Conservation (phyloP, 2,797 vertebrate species). For the Chelonia mydas region DNA sequence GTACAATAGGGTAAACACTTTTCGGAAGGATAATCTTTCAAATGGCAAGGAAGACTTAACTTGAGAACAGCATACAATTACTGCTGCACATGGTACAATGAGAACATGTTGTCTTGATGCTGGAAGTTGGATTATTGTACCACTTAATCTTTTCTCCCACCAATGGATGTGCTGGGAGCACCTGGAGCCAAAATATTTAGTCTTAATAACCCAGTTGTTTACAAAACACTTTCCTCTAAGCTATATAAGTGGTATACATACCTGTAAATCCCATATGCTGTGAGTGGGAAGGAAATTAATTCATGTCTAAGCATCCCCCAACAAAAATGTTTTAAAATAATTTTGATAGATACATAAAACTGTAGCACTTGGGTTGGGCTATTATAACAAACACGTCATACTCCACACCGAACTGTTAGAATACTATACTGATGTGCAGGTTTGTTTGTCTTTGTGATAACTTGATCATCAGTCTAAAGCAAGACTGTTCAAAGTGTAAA, state of each 20-base stretch:
- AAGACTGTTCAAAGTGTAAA: constrained; percentile 62
- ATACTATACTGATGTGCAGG: constrained; percentile 18
- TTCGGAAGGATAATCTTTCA: background rate
- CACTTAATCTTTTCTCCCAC: background rate
- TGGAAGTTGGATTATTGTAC: background rate
- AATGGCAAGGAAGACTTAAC: background rate
- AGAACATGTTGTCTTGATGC: background rate
- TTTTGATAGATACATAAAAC: background rate
- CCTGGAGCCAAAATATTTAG: background rate
- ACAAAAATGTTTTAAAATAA: background rate
- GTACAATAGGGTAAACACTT: background rate
- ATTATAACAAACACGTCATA: background rate
- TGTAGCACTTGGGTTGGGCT: background rate
- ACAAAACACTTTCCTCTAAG: background rate
- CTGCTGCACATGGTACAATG: background rate
- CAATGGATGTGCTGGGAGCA: background rate
- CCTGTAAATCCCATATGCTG: background rate
- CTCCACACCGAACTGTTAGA: background rate
- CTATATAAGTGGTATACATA: background rate
- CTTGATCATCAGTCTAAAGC: constrained; percentile 59
- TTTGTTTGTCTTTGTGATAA: constrained; percentile 33
- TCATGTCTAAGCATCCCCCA: background rate
- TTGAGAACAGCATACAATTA: background rate
- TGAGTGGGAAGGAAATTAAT: background rate
- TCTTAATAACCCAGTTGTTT: background rate